Base-by-base conservation (phyloP, 2,888 invertebrate species). In the Cetonia aurata region DNA sequence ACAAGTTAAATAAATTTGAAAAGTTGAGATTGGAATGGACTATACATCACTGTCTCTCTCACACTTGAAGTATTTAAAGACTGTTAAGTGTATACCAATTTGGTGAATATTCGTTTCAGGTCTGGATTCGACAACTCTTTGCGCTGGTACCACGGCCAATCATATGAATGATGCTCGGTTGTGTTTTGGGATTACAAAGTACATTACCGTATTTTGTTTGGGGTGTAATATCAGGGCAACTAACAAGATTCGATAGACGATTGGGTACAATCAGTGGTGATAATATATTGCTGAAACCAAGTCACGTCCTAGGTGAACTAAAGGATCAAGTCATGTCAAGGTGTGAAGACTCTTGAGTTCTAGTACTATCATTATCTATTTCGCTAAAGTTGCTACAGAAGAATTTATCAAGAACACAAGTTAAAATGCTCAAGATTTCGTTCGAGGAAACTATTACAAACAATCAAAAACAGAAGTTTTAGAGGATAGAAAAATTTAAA, bases 61-160 rank as follows among this genome's bases (percentile, higher is more conserved):
- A 85, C 87, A 10, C 89, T 91, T 66, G 90, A 91, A 73, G 88
- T 94, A 65, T 86, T n/a, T 94, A 76, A 87, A 89, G 6, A 90
- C 91, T 1, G 88, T 93, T 2, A 88, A 91, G 50, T 85, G 85
- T 65, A 86, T 93, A 80, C 88, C 90, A 56, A 86, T 82, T 87
- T 95, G 59, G 92, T 95, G 53, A 95, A 95, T 83, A 92, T 95
- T 73, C 94, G 94, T 79, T 90, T 94, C 12, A 92, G 92, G 85
- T 84, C 89, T 9, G 93, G 93, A 0, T 94, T 95, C 79, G 94
- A 94, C 82, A 89, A 89, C 73, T 91, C 91, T 70, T 85, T 95
- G 25, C 0, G 88, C 88, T 73, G 95, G 94, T 81, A 88, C 86
- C 4, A 93, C 93, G 15, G 94, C 94, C 55, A 94, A 94, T 83